Evolutionary conservation across 2,888 invertebrate genomes (phyloP).

Genomic region (Cynaeus angustus): DNA sequence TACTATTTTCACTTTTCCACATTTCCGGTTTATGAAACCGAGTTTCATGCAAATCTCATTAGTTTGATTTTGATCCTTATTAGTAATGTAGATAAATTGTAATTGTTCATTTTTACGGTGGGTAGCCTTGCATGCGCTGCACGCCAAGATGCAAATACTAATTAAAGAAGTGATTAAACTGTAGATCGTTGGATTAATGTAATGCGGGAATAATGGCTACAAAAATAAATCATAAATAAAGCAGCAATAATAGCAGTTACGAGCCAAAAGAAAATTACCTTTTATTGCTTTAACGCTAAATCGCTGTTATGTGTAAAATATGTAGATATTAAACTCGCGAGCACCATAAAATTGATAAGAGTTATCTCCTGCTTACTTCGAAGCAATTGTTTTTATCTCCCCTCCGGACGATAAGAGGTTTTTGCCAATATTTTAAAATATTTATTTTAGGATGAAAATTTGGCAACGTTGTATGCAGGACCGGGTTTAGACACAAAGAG

Average conservation of each 20-base stretch:
- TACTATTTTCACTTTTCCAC: too few relatives aligned
- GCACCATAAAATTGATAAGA: conserved; percentile 34
- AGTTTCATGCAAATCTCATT: too few relatives aligned
- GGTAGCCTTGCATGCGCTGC: neutral
- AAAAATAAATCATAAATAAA: conserved; percentile 36
- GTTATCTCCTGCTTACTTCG: conserved; percentile 25
- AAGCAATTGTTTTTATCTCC: conserved; percentile 37
- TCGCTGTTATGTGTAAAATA: conserved; percentile 10
- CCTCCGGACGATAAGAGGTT: conserved; percentile 18
- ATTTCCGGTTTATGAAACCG: too few relatives aligned
- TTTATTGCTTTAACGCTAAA: conserved; percentile 23
- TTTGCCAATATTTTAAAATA: conserved; percentile 13
- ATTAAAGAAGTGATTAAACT: conserved; percentile 33
- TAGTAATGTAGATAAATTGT: too few relatives aligned
- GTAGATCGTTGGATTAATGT: neutral
- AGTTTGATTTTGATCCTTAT: too few relatives aligned
- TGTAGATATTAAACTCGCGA: conserved; percentile 18
- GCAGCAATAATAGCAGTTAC: conserved; percentile 18
- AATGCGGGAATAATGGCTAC: conserved; percentile 11
- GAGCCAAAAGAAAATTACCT: conserved; percentile 9
- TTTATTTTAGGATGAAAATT: conserved; percentile 3
- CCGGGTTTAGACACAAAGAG: too few relatives aligned
- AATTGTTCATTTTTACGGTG: conserved; percentile 1
- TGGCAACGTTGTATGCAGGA: neutral
- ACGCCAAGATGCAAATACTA: conserved; percentile 28